Base-by-base conservation (phyloP, 2,113 vertebrate species). In the Plecotus auritus region DNA sequence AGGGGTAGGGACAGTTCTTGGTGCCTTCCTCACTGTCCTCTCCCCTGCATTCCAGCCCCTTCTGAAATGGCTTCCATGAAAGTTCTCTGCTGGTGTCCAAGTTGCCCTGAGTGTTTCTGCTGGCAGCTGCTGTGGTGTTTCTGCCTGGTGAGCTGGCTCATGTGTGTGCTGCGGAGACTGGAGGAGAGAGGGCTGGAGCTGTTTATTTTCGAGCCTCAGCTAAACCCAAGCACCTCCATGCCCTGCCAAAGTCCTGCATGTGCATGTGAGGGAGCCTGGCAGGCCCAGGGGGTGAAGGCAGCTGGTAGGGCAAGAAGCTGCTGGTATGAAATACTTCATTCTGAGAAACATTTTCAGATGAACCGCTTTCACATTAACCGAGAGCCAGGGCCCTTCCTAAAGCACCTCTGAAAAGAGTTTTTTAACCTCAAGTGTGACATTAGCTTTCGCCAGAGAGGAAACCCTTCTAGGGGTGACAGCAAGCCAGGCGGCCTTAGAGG, bases 161-260 rank as follows among this genome's bases (percentile, higher is more conserved):
- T 2, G 30, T 54, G 30, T 12, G 18, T 20, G 54, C 14, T 73
- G 40, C 64, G 42, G 30, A 37, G 7, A 42, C 28, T 1, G 37
- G 47, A 67, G n/a, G 28, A 47, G 84, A 64, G 70, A 49, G 74
- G 70, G 47, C 23, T 45, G 32, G n/a, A 17, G 67, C 16, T 28
- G 78, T 85, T 90, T 72, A 92, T 72, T 93, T 95, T 88, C 90
- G 93, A 77, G 78, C 77, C 88, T 87, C 64, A 82, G 67, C 66
- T 88, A 59, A 77, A 83, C 49, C 78, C 67, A 11, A 40, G 30
- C 10, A 18, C 28, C 56, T 69, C 47, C 61, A 56, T 54, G 77
- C 45, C 26, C 59, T 17, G 32, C 18, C 17, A 9, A 20, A 84
- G 87, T 23, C 42, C 49, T 23, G 28, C 0, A 7, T 45, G 64